Base-by-base conservation (phyloP, 2,888 invertebrate species). In the Scaptodrosophila latifasciaeformis region DNA sequence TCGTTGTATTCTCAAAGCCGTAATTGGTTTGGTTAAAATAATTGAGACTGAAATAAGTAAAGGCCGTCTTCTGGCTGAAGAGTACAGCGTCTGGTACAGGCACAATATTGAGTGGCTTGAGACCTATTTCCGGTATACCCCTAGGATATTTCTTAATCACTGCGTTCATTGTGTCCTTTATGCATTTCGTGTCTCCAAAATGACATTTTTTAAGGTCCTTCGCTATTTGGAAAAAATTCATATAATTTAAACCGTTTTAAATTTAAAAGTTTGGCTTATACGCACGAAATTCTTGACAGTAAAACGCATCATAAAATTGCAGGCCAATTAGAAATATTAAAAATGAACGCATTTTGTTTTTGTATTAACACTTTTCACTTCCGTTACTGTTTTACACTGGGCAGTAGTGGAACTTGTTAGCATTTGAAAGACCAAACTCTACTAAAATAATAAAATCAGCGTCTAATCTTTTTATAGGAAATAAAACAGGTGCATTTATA, bases 1-100 rank as follows among this genome's bases (percentile, higher is more conserved):
- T 70, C 0, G 78, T 72, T 39, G 68, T 63, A 34, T 78, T 78
- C 37, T 72, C 75, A n/a, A 78, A 78, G 1, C 78, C 72, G 29
- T 58, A 65, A 42, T 70, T 75, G 0, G 62, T 57, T 44, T 75
- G 76, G 39, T 78, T 57, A n/a, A 59, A 1, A 7, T 78, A 48
- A 1, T 74, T 13, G 24, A 77, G 70, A 24, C 35, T 59, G 42
- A 68, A 63, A 75, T 70, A 72, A 29, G 57, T 61, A 0, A 49
- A 54, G 1, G 63, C 63, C 21, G 34, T 47, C 13, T 35, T 31
- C 51, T 74, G 64, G 24, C 71, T 52, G 18, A 78, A 42, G 4
- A 71, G 34, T 3, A 58, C 12, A 44, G 45, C 49, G 29, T 79
- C 62, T 10, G 43, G 43, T 0, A 75, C 63, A 9, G 58, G 46